Evolutionary conservation across 2,888 invertebrate genomes (phyloP), one percentile per base, ranked within the genome.

Genomic region (Maniola hyperantus): DNA sequence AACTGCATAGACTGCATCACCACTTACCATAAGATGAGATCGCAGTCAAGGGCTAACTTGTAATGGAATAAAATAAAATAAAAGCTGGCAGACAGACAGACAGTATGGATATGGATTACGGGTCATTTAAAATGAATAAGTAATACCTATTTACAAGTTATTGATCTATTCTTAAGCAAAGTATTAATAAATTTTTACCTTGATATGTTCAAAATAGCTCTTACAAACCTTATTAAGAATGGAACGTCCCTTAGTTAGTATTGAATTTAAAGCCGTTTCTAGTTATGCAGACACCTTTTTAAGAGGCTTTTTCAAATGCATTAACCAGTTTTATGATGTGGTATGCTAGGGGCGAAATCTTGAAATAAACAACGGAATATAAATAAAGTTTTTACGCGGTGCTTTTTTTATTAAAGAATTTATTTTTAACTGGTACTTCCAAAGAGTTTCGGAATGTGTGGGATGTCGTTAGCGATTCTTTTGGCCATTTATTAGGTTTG

Each of bases 311-410:
- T 66, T 66, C 61, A 61, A 66, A 66, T 66, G 61, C 46, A 8
- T 46, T 66, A 66, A 66, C 66, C 66, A 61, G 66, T 66, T 61
- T 48, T 61, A 61, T 66, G 66, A 61, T 44, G 44, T 54, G 65
- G 60, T 54, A 54, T 54, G 65, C 59, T 42, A 33, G 46, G 58
- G 42, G 57, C 20, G 18, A 64, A 64, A 58, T 63, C 63, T 46
- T 58, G 34, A 59, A 66, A 66, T 61, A 55, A 61, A 66, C 61
- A 66, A 46, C 54, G 39, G 18, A 61, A 50, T 61, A 66, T 66
- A 66, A 61, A 66, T 66, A 61, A 65, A 58, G n/a, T 66, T 44
- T 48, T 54, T 61, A 39, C 36, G 10, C 26, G 55, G 33, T 55
- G 13, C 44, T 54, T 26, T 46, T 54, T 65, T 50, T 44, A 48